These are phyloP conservation scores for Larimichthys polyactis DNA, from an alignment of 2,113 vertebrate genomes.

Conservation along the genomic window DNA sequence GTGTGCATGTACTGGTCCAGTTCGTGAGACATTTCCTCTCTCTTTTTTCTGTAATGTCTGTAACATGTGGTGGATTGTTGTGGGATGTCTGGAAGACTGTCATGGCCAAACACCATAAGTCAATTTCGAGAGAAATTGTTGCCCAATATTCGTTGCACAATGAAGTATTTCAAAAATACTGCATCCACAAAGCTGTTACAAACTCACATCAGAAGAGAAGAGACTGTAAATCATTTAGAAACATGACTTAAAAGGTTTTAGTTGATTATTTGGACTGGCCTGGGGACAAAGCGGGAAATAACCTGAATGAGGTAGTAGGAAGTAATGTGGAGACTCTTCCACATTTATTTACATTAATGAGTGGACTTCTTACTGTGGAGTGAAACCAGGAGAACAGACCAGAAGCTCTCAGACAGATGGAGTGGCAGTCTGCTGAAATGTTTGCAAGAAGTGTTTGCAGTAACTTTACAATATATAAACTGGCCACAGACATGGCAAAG, in stretches of 20 bases:
- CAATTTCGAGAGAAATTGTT: slow-evolving; percentile 37
- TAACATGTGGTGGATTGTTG: slow-evolving; percentile 76
- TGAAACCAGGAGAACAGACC: slow-evolving; percentile 5
- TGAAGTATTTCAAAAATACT: neutral
- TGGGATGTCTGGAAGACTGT: slow-evolving; percentile 45
- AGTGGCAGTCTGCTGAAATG: slow-evolving; percentile 9
- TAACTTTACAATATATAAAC: neutral
- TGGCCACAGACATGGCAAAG: neutral
- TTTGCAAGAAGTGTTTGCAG: neutral
- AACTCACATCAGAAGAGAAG: slow-evolving; percentile 1
- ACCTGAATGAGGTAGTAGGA: neutral
- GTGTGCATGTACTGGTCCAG: slow-evolving; percentile 31
- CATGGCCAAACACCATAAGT: slow-evolving; percentile 65
- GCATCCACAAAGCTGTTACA: neutral
- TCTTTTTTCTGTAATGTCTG: slow-evolving; percentile 64
- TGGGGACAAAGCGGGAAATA: slow-evolving; percentile 1
- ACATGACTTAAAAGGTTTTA: neutral
- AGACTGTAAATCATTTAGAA: neutral
- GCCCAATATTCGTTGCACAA: slow-evolving; percentile 46
- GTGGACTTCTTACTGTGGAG: neutral
- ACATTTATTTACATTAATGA: neutral
- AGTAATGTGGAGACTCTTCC: neutral
- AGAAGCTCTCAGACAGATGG: neutral
- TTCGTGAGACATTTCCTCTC: slow-evolving; percentile 64
- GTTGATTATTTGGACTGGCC: neutral